phyloP scores from a whole-genome alignment of 1,140 invertebrate genomes.

The Drosophila truncata region DNA sequence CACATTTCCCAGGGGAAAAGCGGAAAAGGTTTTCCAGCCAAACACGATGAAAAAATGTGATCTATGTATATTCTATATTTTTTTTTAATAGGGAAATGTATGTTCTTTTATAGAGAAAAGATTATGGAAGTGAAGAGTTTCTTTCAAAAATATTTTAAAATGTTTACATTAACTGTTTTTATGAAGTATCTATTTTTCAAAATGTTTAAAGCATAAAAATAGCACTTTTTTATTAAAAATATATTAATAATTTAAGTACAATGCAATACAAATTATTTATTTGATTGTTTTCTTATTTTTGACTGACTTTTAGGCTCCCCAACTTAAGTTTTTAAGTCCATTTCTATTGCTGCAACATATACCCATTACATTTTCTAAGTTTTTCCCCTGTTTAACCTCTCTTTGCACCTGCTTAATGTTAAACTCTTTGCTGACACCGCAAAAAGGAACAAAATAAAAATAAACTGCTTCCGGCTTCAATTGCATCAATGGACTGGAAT shows the following conservation, averaged over 20 bases:
- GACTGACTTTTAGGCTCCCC: too few species aligned
- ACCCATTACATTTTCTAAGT: neutral
- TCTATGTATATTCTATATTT: neutral
- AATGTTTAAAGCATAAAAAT: neutral
- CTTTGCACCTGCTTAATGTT: conserved; percentile 58
- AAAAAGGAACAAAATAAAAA: conserved; percentile 38
- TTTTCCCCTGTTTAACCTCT: neutral
- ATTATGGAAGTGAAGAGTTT: too few species aligned
- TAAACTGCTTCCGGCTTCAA: conserved; percentile 77
- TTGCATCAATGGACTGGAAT: conserved; percentile 66
- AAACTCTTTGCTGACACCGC: conserved; percentile 72
- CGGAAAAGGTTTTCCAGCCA: neutral
- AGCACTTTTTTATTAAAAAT: too few species aligned
- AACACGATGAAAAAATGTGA: neutral
- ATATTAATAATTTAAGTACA: neutral
- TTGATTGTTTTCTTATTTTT: neutral
- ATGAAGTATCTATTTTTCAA: neutral
- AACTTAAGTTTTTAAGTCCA: neutral
- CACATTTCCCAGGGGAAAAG: neutral
- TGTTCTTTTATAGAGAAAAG: too few species aligned
- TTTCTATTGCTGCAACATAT: neutral
- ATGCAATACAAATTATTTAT: neutral
- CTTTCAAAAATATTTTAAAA: neutral
- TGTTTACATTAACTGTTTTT: neutral
- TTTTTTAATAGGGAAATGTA: too few species aligned